Percentiles rank a stretch among this genome's conserved stretches.
phyloP scores from a whole-genome alignment of 2,888 invertebrate genomes.

The Tipula lateralis region DNA sequence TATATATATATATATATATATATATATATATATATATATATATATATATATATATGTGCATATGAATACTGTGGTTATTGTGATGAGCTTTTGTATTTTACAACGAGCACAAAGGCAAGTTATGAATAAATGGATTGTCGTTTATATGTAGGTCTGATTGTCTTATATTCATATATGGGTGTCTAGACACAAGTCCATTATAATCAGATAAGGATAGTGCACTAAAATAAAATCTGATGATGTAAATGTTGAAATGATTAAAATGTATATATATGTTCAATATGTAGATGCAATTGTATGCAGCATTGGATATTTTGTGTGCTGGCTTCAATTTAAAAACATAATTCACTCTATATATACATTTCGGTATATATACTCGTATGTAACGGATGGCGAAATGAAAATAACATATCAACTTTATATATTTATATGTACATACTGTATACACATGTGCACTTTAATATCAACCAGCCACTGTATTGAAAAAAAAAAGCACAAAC shows the following conservation, averaged over 20 bases:
- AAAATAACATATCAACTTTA: neutral
- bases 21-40: too few relatives aligned
- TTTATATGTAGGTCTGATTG: neutral
- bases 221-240: neutral
- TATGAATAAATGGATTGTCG: neutral
- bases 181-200: constrained; percentile 13
- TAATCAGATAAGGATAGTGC: neutral
- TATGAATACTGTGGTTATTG: neutral
- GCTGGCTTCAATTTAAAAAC: neutral
- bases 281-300: neutral
- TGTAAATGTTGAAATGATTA: neutral
- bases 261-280: neutral
- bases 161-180: neutral
- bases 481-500: neutral
- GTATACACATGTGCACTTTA: neutral
- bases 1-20: too few relatives aligned
- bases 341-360: neutral
- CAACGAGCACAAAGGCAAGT: neutral
- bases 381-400: neutral
- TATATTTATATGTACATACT: constrained; percentile 12
- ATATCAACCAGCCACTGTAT: neutral
- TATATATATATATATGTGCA: neutral
- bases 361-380: too few relatives aligned
- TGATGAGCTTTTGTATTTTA: neutral
- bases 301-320: neutral